phyloP scores from a whole-genome alignment of 2,797 vertebrate genomes.

The Sylvia borin region DNA sequence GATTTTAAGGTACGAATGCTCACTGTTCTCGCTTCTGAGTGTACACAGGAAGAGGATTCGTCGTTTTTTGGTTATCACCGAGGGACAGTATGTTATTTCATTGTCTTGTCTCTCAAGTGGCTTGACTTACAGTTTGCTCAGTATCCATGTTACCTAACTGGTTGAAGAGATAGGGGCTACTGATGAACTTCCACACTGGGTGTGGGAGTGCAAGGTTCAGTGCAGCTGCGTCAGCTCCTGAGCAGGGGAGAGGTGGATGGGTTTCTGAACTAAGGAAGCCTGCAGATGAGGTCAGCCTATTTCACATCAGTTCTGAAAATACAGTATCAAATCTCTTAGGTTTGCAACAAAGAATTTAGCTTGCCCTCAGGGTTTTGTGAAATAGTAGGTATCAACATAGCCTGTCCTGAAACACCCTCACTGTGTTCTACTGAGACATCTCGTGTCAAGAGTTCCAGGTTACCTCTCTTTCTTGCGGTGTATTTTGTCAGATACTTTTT shows the following conservation, averaged over 20 bases:
- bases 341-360: neutral
- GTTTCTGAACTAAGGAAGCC: neutral
- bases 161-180: neutral
- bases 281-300: neutral
- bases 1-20: neutral
- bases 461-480: neutral
- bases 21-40: neutral
- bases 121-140: neutral
- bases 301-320: neutral
- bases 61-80: neutral
- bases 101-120: neutral
- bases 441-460: neutral
- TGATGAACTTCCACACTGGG: neutral
- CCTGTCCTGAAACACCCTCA: neutral
- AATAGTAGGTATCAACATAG: neutral
- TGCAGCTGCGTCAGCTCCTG: neutral
- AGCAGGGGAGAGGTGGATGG: rapidly evolving
- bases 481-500: conserved; percentile 20
- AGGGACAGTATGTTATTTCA: neutral
- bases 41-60: neutral
- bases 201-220: neutral
- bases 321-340: neutral
- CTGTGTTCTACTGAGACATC: neutral
- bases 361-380: neutral
- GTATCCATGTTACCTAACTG: neutral